Evolutionary conservation across 2,888 invertebrate species (phyloP).

Genomic region (Cataglyphis albicans): DNA sequence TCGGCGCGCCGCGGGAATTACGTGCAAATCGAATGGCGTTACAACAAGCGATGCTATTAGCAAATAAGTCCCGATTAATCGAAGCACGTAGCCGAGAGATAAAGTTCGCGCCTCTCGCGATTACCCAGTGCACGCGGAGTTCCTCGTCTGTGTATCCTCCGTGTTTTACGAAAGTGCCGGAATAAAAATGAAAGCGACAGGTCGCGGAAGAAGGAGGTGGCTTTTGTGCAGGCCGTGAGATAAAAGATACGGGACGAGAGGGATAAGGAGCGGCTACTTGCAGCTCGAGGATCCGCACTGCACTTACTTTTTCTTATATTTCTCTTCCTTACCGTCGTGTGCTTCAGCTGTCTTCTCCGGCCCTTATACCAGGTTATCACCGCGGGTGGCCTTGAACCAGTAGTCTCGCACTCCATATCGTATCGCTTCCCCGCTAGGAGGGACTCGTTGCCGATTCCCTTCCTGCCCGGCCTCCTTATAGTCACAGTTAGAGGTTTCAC

Average conservation of each 20-base stretch:
- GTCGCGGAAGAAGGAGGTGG: conserved; percentile 24
- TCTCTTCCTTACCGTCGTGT: conserved; percentile 90
- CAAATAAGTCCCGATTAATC: conserved; percentile 60
- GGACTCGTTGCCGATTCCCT: conserved; percentile 85
- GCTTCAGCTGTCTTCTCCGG: conserved; percentile 91
- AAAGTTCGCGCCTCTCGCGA: conserved; percentile 36
- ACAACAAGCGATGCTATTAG: conserved; percentile 65
- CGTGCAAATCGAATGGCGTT: conserved; percentile 60
- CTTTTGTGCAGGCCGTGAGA: conserved; percentile 51
- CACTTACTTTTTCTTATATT: conserved; percentile 55
- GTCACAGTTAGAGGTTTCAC: conserved; percentile 94
- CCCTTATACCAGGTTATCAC: conserved; percentile 96
- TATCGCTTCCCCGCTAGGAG: conserved; percentile 94
- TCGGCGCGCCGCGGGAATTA: conserved; percentile 55
- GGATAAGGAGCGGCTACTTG: conserved; percentile 51
- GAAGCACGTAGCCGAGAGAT: not conserved
- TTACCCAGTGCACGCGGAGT: not conserved
- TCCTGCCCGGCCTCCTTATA: conserved; percentile 88
- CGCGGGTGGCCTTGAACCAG: conserved; percentile 94
- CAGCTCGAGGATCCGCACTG: conserved; percentile 25
- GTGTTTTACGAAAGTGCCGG: conserved; percentile 41
- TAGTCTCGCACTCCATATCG: conserved; percentile 94
- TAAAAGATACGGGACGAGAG: conserved; percentile 51
- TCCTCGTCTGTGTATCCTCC: not conserved
- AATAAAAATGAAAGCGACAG: conserved; percentile 35